Evolutionary conservation across 2,888 invertebrate genomes (phyloP), one percentile per base, ranked within the genome.

Genomic region (Chrysina gloriosa): DNA sequence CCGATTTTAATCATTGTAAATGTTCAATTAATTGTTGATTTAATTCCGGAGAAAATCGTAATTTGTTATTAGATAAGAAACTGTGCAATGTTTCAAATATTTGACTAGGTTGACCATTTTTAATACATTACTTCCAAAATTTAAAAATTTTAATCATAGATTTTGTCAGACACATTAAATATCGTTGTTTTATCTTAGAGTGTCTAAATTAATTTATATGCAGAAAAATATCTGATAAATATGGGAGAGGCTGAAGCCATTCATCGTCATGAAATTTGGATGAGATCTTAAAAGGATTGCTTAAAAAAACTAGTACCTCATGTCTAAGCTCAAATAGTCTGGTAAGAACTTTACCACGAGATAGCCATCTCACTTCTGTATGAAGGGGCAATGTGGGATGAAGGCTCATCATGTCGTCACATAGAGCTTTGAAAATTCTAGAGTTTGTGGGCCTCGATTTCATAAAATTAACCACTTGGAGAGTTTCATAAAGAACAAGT

Each of bases 41-140:
- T 29, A 29, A 5, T 3, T 45, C 5, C 47, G 19, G 14, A n/a
- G n/a, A n/a, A n/a, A n/a, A n/a, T n/a, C n/a, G n/a, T n/a, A 45
- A 16, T 14, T 45, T 6, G 47, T 45, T 11, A 14, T 45, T 14
- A 16, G 47, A 7, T 45, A 14, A 42, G 3, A 29, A 4, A 29
- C 7, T 29, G 29, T 29, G 29, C 29, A 42, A 42, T 29, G 5
- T 64, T 64, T 64, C 34, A 52, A 64, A 64, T 29, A 64, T 34
- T 54, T 31, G n/a, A n/a, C n/a, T 50, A 56, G 36, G 52, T 34
- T 54, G 36, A 7, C 52, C 3, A 27, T 65, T 63, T 63, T 65
- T 39, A 65, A 54, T 65, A 54, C 65, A 52, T 21, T 31, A 25
- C 21, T 54, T 54, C 50, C 5, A 65, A 65, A 65, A 63, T 1